A percentile compares a stretch with the other conserved stretches of the same genome.
Evolutionary conservation across 2,888 invertebrate genomes (phyloP).

Genomic region (Thalpophila matura): DNA sequence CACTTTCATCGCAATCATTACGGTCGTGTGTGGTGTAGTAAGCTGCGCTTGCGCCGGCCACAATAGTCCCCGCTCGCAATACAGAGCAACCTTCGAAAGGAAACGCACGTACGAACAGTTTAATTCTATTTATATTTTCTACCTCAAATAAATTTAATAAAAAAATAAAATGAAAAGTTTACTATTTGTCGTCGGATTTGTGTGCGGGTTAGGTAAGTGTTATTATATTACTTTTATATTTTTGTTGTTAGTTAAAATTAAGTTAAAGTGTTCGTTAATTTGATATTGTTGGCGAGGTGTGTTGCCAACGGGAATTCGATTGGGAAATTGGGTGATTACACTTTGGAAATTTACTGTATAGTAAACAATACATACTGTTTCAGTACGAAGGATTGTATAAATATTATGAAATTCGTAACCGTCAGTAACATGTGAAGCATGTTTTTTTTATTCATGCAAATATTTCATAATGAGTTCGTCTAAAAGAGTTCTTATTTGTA

Average conservation of each 20-base stretch:
- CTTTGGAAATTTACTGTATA: slow-evolving; percentile 4
- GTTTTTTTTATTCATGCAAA: too few relatives aligned
- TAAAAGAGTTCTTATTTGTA: too few relatives aligned
- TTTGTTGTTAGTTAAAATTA: slow-evolving; percentile 20
- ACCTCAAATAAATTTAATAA: slow-evolving; percentile 59
- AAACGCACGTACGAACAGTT: slow-evolving; percentile 81
- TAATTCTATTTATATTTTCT: slow-evolving; percentile 65
- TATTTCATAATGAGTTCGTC: too few relatives aligned
- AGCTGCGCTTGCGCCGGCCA: slow-evolving; percentile 72
- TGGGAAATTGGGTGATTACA: slow-evolving; percentile 45
- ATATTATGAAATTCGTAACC: not conserved
- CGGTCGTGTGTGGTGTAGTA: slow-evolving; percentile 68
- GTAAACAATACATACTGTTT: not conserved
- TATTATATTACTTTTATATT: slow-evolving; percentile 20
- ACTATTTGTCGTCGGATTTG: slow-evolving; percentile 74
- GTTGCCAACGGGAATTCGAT: slow-evolving; percentile 31
- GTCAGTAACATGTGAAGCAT: too few relatives aligned
- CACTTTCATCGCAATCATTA: slow-evolving; percentile 65
- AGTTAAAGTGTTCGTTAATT: slow-evolving; percentile 27
- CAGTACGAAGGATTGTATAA: not conserved
- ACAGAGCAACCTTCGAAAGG: slow-evolving; percentile 82
- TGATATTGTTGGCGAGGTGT: slow-evolving; percentile 31
- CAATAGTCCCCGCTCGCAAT: slow-evolving; percentile 79
- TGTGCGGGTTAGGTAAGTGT: slow-evolving; percentile 82
- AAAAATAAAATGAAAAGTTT: slow-evolving; percentile 79